These are phyloP conservation scores for Python bivittatus DNA, from an alignment of 2,113 vertebrate species.

Conservation along the genomic window DNA sequence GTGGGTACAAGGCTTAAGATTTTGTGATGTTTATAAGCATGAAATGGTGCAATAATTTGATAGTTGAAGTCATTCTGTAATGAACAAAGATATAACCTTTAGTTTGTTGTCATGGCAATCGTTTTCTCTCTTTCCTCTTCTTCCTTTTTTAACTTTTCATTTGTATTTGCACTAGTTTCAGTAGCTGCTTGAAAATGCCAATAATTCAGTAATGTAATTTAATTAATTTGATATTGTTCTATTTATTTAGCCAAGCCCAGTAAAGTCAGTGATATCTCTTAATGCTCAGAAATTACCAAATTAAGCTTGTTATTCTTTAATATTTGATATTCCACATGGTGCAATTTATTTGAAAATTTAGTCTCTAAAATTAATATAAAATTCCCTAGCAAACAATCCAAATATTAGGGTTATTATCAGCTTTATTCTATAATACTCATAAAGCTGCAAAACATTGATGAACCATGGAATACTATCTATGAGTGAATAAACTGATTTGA, in stretches of 20 bases:
- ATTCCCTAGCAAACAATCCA: not conserved
- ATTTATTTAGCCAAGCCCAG: not conserved
- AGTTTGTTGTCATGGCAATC: slow-evolving; percentile 22
- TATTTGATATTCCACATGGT: not conserved
- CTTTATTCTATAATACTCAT: not conserved
- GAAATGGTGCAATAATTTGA: not conserved
- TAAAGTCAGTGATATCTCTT: not conserved
- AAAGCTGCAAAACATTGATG: slow-evolving; percentile 19
- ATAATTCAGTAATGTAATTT: not conserved
- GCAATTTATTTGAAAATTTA: slow-evolving; percentile 13
- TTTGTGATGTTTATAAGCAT: not conserved
- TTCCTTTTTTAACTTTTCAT: not conserved
- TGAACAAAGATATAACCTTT: not conserved
- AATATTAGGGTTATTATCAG: not conserved
- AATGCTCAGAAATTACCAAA: not conserved
- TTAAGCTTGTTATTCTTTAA: not conserved
- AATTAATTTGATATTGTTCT: not conserved
- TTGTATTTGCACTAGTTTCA: not conserved
- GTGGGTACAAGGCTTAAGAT: not conserved
- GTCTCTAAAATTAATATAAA: slow-evolving; percentile 17
- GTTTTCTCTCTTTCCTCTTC: not conserved
- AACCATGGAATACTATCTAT: not conserved
- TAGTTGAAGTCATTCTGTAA: not conserved
- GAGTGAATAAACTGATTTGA: slow-evolving; percentile 11
- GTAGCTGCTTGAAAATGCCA: not conserved